phyloP scores from a whole-genome alignment of 2,113 vertebrate genomes.

The Epinephelus moara region DNA sequence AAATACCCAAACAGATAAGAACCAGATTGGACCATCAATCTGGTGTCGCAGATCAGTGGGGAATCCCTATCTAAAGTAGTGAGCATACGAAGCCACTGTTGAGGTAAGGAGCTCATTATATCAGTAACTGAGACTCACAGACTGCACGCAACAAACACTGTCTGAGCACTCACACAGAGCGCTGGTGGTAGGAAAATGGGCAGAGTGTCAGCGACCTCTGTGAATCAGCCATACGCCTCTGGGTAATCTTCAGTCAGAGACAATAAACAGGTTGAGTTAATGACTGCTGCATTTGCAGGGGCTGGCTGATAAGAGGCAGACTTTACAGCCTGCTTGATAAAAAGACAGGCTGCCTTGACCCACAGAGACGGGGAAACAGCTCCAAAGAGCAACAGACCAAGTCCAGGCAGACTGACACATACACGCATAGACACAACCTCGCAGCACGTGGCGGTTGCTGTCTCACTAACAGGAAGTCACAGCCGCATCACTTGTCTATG shows the following conservation, averaged over 20 bases:
- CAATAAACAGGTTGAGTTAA: constrained; percentile 78
- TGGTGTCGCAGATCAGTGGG: constrained; percentile 13
- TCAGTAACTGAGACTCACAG: constrained; percentile 40
- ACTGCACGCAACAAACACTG: constrained; percentile 8
- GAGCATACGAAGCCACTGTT: constrained; percentile 28
- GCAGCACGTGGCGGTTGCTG: constrained; percentile 75
- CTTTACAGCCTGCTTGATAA: constrained; percentile 77
- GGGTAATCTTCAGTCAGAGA: constrained; percentile 76
- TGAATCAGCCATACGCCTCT: constrained; percentile 63
- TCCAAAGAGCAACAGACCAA: constrained; percentile 67
- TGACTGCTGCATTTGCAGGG: constrained; percentile 68
- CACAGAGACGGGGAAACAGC: constrained; percentile 62
- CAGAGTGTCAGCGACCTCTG: constrained; percentile 66
- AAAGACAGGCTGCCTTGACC: constrained; percentile 69
- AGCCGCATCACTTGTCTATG: constrained; percentile 58
- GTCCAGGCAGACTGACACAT: constrained; percentile 49
- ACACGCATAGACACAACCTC: constrained; percentile 45
- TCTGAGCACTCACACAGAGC: constrained; percentile 21
- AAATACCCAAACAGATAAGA: constrained; percentile 13
- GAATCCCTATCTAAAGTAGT: constrained; percentile 12
- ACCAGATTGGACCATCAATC: constrained; percentile 3
- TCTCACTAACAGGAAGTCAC: constrained; percentile 77
- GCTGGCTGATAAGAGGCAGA: constrained; percentile 76
- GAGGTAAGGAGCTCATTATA: constrained; percentile 31
- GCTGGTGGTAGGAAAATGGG: constrained; percentile 50